Evolutionary conservation across 2,888 invertebrate species (phyloP).

Genomic region (Chrysodeixis includens): DNA sequence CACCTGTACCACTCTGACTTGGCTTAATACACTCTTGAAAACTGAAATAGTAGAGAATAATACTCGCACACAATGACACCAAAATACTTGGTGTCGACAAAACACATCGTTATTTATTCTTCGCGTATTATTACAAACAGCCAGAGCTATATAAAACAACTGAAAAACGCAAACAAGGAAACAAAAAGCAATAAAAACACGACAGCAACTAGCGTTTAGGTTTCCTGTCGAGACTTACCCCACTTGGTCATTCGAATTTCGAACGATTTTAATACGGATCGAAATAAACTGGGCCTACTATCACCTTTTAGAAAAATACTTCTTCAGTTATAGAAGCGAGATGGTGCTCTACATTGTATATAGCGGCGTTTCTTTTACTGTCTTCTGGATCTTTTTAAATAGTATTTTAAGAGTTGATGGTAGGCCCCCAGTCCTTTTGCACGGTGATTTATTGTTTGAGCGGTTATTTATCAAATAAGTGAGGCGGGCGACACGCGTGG

Average conservation of each 20-base stretch:
- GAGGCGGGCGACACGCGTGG: slow-evolving; percentile 59
- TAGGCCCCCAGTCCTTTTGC: slow-evolving; percentile 38
- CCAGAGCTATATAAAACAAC: slow-evolving; percentile 25
- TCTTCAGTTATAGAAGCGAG: background rate
- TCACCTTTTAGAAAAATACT: too few relatives aligned
- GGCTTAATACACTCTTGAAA: too few relatives aligned
- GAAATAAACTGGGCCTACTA: too few relatives aligned
- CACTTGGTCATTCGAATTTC: slow-evolving; percentile 73
- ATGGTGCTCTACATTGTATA: too few relatives aligned
- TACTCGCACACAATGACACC: background rate
- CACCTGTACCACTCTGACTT: too few relatives aligned
- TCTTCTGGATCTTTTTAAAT: too few relatives aligned
- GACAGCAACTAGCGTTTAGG: slow-evolving; percentile 73
- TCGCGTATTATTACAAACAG: background rate
- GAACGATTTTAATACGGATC: slow-evolving; percentile 63
- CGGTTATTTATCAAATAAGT: slow-evolving; percentile 81
- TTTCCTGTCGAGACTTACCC: slow-evolving; percentile 71
- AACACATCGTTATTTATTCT: background rate
- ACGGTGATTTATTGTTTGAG: slow-evolving; percentile 76
- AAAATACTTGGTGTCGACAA: background rate
- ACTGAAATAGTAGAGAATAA: background rate
- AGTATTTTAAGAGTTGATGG: too few relatives aligned
- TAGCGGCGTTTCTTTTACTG: too few relatives aligned
- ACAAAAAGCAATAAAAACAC: slow-evolving; percentile 74
- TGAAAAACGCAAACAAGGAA: slow-evolving; percentile 73